Conservation (phyloP, 2,888 invertebrate species). For the Lysandra coridon region DNA sequence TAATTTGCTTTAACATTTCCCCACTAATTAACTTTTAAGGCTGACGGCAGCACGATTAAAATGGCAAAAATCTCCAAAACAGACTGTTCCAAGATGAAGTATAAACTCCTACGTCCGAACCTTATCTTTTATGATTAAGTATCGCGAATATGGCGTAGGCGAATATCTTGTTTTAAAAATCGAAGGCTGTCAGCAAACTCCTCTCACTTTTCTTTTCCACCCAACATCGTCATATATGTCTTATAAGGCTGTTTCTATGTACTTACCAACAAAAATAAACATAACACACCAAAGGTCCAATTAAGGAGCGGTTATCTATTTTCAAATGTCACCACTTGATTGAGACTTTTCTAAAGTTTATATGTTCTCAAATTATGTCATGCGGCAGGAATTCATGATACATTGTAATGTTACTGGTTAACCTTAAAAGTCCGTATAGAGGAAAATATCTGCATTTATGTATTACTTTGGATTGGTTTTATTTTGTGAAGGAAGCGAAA, state of each 20-base stretch:
- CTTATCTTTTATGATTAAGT: slow-evolving; percentile 13
- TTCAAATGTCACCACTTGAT: background rate
- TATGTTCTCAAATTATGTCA: slow-evolving; percentile 16
- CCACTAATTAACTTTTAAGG: background rate
- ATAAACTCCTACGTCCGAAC: slow-evolving; percentile 1
- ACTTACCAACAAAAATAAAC: background rate
- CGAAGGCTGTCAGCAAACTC: background rate
- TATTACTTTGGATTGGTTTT: slow-evolving; percentile 7
- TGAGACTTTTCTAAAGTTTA: background rate
- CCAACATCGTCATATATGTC: background rate
- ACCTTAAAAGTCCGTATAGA: slow-evolving; percentile 15
- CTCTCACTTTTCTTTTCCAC: slow-evolving; percentile 7
- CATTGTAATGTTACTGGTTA: slow-evolving; percentile 18
- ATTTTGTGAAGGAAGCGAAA: slow-evolving; percentile 16
- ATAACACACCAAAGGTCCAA: background rate
- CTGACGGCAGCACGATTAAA: background rate
- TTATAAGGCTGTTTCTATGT: too few species aligned
- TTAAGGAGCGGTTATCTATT: background rate
- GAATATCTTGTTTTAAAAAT: slow-evolving; percentile 2
- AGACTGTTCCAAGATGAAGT: background rate
- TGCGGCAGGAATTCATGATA: background rate
- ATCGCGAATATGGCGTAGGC: background rate
- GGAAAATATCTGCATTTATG: slow-evolving; percentile 17
- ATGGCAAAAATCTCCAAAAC: background rate
- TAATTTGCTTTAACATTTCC: background rate